Conservation (phyloP, 2,797 vertebrate species). For the Staurois parvus region DNA sequence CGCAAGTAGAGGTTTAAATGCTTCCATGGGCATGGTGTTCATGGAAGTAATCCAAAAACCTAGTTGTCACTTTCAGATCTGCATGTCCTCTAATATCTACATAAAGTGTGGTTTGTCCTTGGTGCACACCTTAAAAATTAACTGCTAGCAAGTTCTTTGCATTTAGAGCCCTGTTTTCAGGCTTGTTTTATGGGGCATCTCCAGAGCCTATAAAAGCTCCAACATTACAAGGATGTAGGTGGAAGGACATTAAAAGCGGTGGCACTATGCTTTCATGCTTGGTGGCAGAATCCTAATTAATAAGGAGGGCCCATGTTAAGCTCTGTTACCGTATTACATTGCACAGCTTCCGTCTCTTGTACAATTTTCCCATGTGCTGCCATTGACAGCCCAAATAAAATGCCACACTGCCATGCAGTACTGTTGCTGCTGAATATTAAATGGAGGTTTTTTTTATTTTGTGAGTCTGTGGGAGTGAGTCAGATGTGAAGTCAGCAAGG, state of each 20-base stretch:
- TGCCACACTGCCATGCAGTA: not conserved
- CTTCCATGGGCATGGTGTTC: not conserved
- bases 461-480: slow-evolving; percentile 44
- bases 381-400: slow-evolving; percentile 2
- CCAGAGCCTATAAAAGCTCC: slow-evolving; percentile 42
- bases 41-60: not conserved
- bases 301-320: slow-evolving; percentile 10
- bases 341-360: not conserved
- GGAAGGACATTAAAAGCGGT: slow-evolving; percentile 15
- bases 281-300: slow-evolving; percentile 46
- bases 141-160: not conserved
- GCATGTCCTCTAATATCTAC: not conserved
- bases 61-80: not conserved
- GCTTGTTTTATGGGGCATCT: slow-evolving; percentile 48
- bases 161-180: slow-evolving; percentile 37
- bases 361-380: slow-evolving; percentile 1
- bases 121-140: slow-evolving; percentile 19
- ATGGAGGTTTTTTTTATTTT: slow-evolving; percentile 22
- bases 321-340: not conserved
- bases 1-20: no score
- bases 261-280: slow-evolving; percentile 44
- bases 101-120: not conserved
- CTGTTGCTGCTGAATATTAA: slow-evolving; percentile 19
- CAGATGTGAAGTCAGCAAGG: slow-evolving; percentile 47
- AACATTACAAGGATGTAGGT: slow-evolving; percentile 23